Base-by-base conservation (phyloP, 2,797 vertebrate species). In the Poecilia velifera region DNA sequence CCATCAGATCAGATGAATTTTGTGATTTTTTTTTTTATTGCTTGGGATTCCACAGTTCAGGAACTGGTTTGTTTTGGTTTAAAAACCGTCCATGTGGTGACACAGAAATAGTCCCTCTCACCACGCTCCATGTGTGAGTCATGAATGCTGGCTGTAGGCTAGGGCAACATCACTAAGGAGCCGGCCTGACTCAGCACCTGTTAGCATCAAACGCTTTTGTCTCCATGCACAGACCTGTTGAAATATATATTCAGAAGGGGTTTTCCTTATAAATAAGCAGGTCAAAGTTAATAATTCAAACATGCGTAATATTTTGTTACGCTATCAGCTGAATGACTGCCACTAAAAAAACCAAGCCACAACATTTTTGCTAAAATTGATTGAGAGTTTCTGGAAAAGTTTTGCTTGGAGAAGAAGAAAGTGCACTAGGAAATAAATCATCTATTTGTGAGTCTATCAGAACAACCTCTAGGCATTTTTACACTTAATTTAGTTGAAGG, bases 31-130 rank as follows among this genome's bases (percentile, higher is more conserved):
- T 34, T 13, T 70, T 2, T 9, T 70, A 45, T 71, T 45, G 4
- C 12, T 45, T 28, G 41, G 22, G 68, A 41, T 71, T 45, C 16
- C 6, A 45, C 41, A 71, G 8, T 45, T 45, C 41, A 71, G 39
- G 13, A 71, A 71, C 41, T 71, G 41, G 12, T 28, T 16, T 71
- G 68, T 45, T 71, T 71, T 46, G 12, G 41, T 71, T 71, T 71
- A 13, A 28, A 70, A 71, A 25, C 16, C 10, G 25, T 10, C 41
- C 25, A 28, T 70, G 66, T 68, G 20, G 66, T 41, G 66, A 70
- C 66, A 71, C 39, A 71, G 25, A 71, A 71, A 71, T 9, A 45
- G 68, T n/a, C 68, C 68, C 68, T 28, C 41, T 71, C 39, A 28
- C 41, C 25, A 8, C 13, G 13, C 39, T 45, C 41, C 25, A 28